Evolutionary conservation across 2,113 vertebrate genomes (phyloP).

Genomic region (Acrocephalus kingi): DNA sequence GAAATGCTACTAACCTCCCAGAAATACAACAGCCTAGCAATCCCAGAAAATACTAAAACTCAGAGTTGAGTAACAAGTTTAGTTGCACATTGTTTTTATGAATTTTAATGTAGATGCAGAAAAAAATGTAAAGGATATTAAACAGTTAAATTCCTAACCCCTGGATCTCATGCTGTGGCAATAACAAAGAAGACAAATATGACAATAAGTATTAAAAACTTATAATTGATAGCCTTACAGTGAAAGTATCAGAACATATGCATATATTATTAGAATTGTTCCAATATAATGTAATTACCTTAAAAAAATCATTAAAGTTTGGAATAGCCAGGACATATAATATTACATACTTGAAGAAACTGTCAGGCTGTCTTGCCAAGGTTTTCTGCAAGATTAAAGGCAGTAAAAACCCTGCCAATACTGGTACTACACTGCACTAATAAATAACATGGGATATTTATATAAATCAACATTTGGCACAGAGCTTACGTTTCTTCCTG

Average conservation of each 20-base stretch:
- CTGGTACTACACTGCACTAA: background rate
- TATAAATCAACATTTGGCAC: background rate
- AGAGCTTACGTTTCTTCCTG: background rate
- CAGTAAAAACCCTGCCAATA: background rate
- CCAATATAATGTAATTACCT: background rate
- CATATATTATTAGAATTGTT: background rate
- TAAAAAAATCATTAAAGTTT: background rate
- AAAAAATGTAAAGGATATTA: background rate
- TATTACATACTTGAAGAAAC: background rate
- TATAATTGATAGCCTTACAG: background rate
- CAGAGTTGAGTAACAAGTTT: background rate
- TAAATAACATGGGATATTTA: background rate
- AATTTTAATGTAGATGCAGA: background rate
- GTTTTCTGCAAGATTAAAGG: background rate
- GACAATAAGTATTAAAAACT: background rate
- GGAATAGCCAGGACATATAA: background rate
- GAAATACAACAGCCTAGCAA: background rate
- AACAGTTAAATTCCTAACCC: background rate
- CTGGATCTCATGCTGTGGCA: background rate
- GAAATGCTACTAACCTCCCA: background rate
- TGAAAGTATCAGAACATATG: background rate
- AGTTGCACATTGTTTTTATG: background rate
- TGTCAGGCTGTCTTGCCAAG: background rate
- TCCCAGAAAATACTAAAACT: background rate
- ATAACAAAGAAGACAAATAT: background rate